A percentile compares a stretch with the other conserved stretches of the same genome.
phyloP scores from a whole-genome alignment of 2,113 vertebrate genomes.

The Crypturellus undulatus region DNA sequence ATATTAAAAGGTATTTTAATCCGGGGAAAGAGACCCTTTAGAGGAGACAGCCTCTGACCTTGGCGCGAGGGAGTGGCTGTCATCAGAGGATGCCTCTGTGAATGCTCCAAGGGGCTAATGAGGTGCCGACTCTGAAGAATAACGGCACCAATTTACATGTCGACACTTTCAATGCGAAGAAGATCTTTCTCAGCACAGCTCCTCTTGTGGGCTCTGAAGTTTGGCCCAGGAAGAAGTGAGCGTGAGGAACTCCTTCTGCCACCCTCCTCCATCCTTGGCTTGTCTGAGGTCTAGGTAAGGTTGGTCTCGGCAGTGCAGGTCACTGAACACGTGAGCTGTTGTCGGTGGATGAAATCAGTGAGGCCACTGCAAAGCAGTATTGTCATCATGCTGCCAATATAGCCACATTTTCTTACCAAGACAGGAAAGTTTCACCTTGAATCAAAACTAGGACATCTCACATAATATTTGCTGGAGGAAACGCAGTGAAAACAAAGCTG shows the following conservation, averaged over 20 bases:
- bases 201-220: background rate
- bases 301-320: background rate
- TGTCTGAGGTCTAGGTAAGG: background rate
- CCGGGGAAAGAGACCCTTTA: background rate
- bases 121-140: background rate
- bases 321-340: background rate
- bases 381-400: background rate
- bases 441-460: conserved; percentile 21
- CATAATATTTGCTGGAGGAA: background rate
- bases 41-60: no score
- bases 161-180: background rate
- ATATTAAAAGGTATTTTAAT: background rate
- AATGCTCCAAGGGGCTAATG: background rate
- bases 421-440: conserved; percentile 34
- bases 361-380: background rate
- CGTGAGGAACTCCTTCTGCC: background rate
- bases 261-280: background rate
- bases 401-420: background rate
- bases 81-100: background rate
- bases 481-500: background rate
- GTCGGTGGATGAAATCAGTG: background rate
- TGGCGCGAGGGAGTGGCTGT: no score
- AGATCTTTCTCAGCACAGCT: background rate
- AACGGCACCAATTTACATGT: background rate
- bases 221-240: background rate